Percentiles rank a stretch among this genome's conserved stretches.
Evolutionary conservation across 2,888 invertebrate species (phyloP).

Genomic region (Physocephala rufipes): DNA sequence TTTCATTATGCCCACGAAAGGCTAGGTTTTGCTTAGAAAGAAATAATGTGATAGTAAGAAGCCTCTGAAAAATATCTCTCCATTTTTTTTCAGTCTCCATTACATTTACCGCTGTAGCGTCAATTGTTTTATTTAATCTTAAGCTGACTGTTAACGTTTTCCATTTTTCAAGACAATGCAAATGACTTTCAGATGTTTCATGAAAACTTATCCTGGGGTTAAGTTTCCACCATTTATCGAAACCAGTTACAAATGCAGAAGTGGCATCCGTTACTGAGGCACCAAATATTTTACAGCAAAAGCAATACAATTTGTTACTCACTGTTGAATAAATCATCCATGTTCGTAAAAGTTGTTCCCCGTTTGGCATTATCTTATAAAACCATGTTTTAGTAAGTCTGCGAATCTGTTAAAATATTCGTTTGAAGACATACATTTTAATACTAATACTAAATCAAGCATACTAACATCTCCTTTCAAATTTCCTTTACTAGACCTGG

Average conservation of each 20-base stretch:
- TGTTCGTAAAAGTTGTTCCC: conserved; percentile 12
- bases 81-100: background rate
- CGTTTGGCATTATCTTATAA: conserved; percentile 21
- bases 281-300: conserved; percentile 7
- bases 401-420: background rate
- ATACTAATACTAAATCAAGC: no score
- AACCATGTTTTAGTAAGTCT: conserved; percentile 16
- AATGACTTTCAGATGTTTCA: conserved; percentile 9
- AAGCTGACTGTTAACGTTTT: conserved; percentile 16
- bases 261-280: background rate
- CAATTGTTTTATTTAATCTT: conserved; percentile 13
- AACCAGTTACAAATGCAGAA: conserved; percentile 12
- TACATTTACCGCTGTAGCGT: background rate
- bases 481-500: no score
- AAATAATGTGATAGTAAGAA: background rate
- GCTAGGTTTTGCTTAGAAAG: conserved; percentile 24
- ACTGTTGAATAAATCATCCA: conserved; percentile 22
- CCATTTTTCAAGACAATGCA: conserved; percentile 20
- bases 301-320: conserved; percentile 14
- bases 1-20: conserved; percentile 23
- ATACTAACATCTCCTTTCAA: no score
- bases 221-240: conserved; percentile 20
- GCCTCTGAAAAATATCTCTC: conserved; percentile 1
- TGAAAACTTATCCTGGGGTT: conserved; percentile 2
- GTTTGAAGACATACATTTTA: no score